Conservation (phyloP, 2,888 invertebrate genomes). For the Thysanoteuthis rhombus region DNA sequence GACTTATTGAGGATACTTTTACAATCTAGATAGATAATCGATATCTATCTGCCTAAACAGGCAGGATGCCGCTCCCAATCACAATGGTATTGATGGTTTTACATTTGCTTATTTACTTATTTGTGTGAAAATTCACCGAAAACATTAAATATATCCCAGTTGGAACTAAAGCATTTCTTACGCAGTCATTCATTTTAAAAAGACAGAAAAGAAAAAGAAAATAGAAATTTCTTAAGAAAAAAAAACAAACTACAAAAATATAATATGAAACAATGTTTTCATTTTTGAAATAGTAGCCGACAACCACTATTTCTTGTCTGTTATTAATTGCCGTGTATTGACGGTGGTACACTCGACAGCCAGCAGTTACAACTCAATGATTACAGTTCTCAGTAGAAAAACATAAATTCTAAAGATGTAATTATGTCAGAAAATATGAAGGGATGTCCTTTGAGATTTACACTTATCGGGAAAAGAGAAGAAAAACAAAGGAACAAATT, state of each 20-base stretch:
- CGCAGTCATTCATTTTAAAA: not conserved
- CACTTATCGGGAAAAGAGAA: not conserved
- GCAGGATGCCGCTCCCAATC: too few relatives aligned
- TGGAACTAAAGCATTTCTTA: not conserved
- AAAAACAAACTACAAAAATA: not conserved
- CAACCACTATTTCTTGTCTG: not conserved
- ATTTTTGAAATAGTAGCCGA: not conserved
- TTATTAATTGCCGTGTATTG: not conserved
- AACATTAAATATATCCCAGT: not conserved
- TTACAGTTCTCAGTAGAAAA: not conserved
- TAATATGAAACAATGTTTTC: not conserved
- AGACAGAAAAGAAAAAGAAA: not conserved
- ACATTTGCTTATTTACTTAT: too few relatives aligned
- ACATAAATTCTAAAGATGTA: not conserved
- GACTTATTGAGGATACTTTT: too few relatives aligned
- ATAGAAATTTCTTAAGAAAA: not conserved
- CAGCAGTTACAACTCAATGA: not conserved
- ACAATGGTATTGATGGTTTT: too few relatives aligned
- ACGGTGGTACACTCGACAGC: not conserved
- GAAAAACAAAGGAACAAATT: not conserved
- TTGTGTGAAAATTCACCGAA: too few relatives aligned
- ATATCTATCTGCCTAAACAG: too few relatives aligned
- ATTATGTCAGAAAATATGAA: not conserved
- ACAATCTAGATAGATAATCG: too few relatives aligned
- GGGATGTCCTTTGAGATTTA: not conserved